Evolutionary conservation across 2,797 vertebrate species (phyloP).

Genomic region (Callimico goeldii): DNA sequence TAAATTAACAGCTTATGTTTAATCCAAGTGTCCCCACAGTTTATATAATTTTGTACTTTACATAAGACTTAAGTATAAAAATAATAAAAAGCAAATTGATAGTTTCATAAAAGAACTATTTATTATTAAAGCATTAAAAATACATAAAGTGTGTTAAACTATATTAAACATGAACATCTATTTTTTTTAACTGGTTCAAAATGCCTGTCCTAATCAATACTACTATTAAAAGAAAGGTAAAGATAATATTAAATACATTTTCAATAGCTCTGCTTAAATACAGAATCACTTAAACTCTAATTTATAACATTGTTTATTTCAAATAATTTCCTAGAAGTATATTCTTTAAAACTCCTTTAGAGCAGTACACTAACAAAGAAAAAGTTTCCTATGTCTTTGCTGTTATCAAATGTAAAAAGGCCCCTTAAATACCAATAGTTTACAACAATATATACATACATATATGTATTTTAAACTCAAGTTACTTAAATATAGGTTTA

Average conservation of each 20-base stretch:
- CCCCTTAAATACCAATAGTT: constrained; percentile 74
- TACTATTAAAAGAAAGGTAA: constrained; percentile 58
- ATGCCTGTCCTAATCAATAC: constrained; percentile 60
- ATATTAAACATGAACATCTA: neutral
- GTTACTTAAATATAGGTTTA: constrained; percentile 49
- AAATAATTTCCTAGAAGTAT: constrained; percentile 80
- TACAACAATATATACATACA: constrained; percentile 77
- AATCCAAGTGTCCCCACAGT: constrained; percentile 48
- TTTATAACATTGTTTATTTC: constrained; percentile 80
- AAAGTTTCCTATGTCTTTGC: constrained; percentile 75
- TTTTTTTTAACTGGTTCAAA: constrained; percentile 76
- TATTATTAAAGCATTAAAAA: constrained; percentile 53
- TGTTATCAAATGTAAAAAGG: constrained; percentile 73
- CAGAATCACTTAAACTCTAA: constrained; percentile 85
- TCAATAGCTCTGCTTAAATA: constrained; percentile 85
- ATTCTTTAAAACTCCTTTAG: constrained; percentile 80
- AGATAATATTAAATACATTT: constrained; percentile 76
- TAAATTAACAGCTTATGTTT: constrained; percentile 64
- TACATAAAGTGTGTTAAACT: constrained; percentile 30
- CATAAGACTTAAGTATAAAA: constrained; percentile 45
- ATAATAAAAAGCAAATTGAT: constrained; percentile 44
- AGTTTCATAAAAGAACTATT: constrained; percentile 43
- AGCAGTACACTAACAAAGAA: constrained; percentile 62
- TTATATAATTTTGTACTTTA: constrained; percentile 53
- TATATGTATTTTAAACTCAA: constrained; percentile 77